A percentile compares a stretch with the other conserved stretches of the same genome.
phyloP scores from a whole-genome alignment of 2,888 invertebrate species.

The Oscheius sp. region DNA sequence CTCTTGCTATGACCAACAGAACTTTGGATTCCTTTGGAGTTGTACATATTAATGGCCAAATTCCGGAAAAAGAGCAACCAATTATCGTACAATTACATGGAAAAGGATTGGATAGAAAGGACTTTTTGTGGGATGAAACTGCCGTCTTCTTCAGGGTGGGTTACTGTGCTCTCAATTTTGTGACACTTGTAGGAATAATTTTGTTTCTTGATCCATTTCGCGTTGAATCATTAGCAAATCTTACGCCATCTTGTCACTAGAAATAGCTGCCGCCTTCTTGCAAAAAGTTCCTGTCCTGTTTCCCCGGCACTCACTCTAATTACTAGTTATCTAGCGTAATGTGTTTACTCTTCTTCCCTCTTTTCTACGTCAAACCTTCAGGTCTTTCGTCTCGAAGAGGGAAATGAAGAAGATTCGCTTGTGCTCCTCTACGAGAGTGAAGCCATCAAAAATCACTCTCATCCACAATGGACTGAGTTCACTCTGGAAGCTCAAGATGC shows the following conservation, averaged over 20 bases:
- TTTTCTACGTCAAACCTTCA: conserved; percentile 26
- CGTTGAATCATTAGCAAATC: not conserved
- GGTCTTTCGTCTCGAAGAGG: conserved; percentile 56
- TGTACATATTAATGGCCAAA: conserved; percentile 36
- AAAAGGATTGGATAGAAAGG: conserved; percentile 52
- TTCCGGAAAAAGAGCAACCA: conserved; percentile 54
- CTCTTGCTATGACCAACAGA: conserved; percentile 9
- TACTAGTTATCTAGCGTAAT: too few species aligned
- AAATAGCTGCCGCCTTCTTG: too few species aligned
- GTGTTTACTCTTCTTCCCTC: not conserved
- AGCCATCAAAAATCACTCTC: conserved; percentile 56
- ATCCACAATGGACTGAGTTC: conserved; percentile 57
- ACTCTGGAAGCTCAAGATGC: conserved; percentile 52
- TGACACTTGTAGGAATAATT: too few species aligned
- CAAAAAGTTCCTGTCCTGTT: too few species aligned
- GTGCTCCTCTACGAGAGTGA: conserved; percentile 55
- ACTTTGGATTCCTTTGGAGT: conserved; percentile 17
- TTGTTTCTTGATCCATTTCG: too few species aligned
- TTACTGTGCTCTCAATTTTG: not conserved
- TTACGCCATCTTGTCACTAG: too few species aligned
- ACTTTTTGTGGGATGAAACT: conserved; percentile 60
- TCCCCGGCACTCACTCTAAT: too few species aligned
- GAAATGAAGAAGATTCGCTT: conserved; percentile 46
- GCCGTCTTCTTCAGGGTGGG: conserved; percentile 56
- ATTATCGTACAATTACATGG: conserved; percentile 56